Conservation (phyloP, 2,888 invertebrate genomes). For the Malthinus flaveolus region DNA sequence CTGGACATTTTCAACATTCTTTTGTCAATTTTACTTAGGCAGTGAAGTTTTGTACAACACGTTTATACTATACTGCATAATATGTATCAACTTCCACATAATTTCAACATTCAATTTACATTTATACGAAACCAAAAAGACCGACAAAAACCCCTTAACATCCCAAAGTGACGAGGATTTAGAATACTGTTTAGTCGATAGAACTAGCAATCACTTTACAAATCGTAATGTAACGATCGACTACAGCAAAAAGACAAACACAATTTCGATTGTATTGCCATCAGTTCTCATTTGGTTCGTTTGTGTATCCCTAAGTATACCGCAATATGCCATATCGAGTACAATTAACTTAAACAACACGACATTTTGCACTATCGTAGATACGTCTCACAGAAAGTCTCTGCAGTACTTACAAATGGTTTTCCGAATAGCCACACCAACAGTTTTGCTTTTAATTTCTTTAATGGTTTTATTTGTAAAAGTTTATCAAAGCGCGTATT, state of each 20-base stretch:
- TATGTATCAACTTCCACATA: constrained; percentile 62
- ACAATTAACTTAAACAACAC: constrained; percentile 53
- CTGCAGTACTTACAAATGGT: constrained; percentile 45
- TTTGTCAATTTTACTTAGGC: constrained; percentile 61
- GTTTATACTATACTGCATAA: constrained; percentile 60
- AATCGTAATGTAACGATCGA: constrained; percentile 61
- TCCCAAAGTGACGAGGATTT: constrained; percentile 38
- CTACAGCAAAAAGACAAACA: constrained; percentile 55
- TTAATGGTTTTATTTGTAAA: constrained; percentile 42
- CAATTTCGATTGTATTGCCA: constrained; percentile 59
- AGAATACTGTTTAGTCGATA: constrained; percentile 46
- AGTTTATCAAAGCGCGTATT: constrained; percentile 37
- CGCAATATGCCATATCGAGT: constrained; percentile 61
- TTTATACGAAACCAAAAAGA: constrained; percentile 53
- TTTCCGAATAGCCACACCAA: constrained; percentile 45
- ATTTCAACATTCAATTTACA: constrained; percentile 61
- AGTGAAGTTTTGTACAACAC: constrained; percentile 60
- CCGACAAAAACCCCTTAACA: constrained; percentile 45
- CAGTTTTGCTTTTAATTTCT: constrained; percentile 41
- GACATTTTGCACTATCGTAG: constrained; percentile 58
- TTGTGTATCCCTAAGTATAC: constrained; percentile 62
- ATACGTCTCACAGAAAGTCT: constrained; percentile 55
- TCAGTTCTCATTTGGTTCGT: constrained; percentile 63
- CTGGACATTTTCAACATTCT: constrained; percentile 58
- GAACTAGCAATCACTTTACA: constrained; percentile 52